Evolutionary conservation across 92 coral and sea anemone species (phyloP), one percentile per base, ranked within the genome.

Genomic region (Metridium senile): DNA sequence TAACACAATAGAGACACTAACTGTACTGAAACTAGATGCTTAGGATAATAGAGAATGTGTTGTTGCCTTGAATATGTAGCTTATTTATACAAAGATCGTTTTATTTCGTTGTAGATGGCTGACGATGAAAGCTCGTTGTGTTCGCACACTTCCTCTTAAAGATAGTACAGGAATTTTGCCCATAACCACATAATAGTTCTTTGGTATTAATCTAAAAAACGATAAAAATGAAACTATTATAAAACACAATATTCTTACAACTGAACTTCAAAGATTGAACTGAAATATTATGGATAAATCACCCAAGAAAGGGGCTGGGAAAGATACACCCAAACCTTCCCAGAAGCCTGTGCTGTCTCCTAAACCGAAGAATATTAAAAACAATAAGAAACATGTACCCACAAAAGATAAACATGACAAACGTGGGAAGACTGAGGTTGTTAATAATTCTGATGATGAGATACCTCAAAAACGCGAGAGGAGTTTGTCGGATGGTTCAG

Each of bases 401-500:
- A 28, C 53, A 30, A 72, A 72, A 30, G 32, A 43, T 33, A 73
- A 58, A 33, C 33, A 70, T 35, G 45, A 31, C 20, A 19, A 35
- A 13, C 3, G 23, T 9, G n/a, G 59, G 23, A 63, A 28, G 20
- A 26, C 53, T 11, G 68, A 58, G 27, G 61, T n/a, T 33, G 53
- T 57, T 25, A 62, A 33, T 33, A 57, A 57, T 23, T 27, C 74
- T 18, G 64, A 62, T 58, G 64, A 62, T n/a, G 68, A 73, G 30
- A 82, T 8, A 2, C 34, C 28, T 21, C 27, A 26, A 26, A 25
- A 43, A 23, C 70, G 70, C n/a, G 87, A 75, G 72, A 32, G 87
- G 27, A 77, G 82, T 30, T 26, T 76, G 23, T 76, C 84, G 30
- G 84, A 79, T 47, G 71, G 84, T 56, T 79, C 84, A 21, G 66